Percentiles rank a stretch among this genome's conserved stretches.
phyloP scores from a whole-genome alignment of 2,113 vertebrate genomes.

The Bujurquina vittata region DNA sequence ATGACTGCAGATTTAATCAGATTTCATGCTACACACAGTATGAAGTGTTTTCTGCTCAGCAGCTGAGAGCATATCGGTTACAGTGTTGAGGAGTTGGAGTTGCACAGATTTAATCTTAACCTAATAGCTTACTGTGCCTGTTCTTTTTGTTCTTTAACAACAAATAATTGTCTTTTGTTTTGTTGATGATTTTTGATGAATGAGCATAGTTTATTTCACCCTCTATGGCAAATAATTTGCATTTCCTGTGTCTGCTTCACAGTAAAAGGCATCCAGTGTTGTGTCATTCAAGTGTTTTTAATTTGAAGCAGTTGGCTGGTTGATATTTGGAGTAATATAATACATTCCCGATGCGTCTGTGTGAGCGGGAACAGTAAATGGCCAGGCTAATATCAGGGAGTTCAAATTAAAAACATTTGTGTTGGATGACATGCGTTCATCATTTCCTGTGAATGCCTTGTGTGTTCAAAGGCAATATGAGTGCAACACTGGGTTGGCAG shows the following conservation, averaged over 20 bases:
- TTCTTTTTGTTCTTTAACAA: background rate
- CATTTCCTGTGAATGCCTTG: background rate
- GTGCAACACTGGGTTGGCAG: background rate
- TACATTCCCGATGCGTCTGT: background rate
- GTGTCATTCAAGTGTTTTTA: background rate
- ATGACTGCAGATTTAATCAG: background rate
- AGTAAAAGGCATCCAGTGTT: background rate
- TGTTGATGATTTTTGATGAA: background rate
- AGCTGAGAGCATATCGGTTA: background rate
- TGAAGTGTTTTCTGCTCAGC: background rate
- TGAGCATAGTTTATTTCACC: background rate
- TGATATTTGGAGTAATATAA: background rate
- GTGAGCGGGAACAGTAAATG: background rate
- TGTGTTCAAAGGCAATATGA: background rate
- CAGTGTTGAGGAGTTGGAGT: background rate
- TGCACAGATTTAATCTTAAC: background rate
- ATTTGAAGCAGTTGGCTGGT: background rate
- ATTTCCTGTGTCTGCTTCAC: background rate
- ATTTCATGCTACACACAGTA: background rate
- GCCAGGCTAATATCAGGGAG: background rate
- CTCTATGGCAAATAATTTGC: background rate
- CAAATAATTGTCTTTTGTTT: background rate
- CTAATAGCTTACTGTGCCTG: background rate
- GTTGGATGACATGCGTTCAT: background rate
- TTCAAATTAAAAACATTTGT: background rate